Percentiles rank a stretch among this genome's conserved stretches.
phyloP scores from a whole-genome alignment of 2,113 vertebrate species.

The Rhabdomys dilectus region DNA sequence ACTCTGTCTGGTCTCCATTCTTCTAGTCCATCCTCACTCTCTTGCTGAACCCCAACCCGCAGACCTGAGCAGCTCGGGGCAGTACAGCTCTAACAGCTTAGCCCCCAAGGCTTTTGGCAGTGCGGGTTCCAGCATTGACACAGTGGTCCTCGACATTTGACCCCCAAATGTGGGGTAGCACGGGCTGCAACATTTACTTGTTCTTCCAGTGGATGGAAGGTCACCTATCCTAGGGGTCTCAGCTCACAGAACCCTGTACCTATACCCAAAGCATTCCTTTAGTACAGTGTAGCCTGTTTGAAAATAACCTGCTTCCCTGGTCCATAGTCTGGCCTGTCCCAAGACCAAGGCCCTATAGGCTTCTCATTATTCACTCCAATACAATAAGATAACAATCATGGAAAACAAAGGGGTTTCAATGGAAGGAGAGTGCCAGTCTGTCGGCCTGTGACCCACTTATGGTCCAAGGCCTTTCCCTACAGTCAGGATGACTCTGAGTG shows the following conservation, averaged over 20 bases:
- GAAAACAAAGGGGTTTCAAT: no score
- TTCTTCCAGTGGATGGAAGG: background rate
- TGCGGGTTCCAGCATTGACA: no score
- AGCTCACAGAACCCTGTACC: background rate
- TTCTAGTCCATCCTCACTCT: no score
- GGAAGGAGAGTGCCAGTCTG: no score
- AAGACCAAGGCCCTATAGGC: background rate
- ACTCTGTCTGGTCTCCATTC: no score
- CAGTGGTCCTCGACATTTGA: no score
- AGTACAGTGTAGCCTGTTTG: background rate
- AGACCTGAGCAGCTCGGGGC: no score
- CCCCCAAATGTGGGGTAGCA: no score
- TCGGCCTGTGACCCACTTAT: background rate
- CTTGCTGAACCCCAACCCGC: no score
- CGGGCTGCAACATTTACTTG: no score
- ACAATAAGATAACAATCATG: background rate
- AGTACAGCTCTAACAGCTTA: no score
- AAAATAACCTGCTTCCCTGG: background rate
- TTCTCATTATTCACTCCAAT: background rate
- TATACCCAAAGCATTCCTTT: background rate
- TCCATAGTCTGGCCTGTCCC: background rate
- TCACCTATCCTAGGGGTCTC: background rate
- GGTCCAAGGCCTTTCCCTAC: background rate
- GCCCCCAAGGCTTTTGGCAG: no score
- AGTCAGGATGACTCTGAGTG: background rate